Base-by-base conservation (phyloP, 2,113 vertebrate species). In the Agelaius tricolor region DNA sequence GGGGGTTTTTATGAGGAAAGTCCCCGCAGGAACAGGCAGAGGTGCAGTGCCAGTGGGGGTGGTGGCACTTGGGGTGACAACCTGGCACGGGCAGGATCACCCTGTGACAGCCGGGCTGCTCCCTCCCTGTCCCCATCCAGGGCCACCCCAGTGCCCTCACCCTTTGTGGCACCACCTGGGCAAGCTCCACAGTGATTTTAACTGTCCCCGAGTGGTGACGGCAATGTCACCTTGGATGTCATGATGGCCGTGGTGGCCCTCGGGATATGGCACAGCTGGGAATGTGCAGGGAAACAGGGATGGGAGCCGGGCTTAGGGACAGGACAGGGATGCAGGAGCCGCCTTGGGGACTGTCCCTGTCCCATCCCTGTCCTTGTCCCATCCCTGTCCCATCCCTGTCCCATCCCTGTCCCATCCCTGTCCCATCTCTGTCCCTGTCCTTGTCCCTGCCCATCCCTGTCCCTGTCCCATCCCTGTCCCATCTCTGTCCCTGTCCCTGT, bases 21-120 rank as follows among this genome's bases (percentile, higher is more conserved):
- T 6, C n/a, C 41, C 4, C 0, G 27, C 59, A 15, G 77, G 15
- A 0, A 0, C 4, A 10, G 71, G 27, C 0, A 1, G 15, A 24
- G 58, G 51, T 0, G 31, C n/a, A 4, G 43, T 0, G 81, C 19
- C 41, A 11, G 20, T 11, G 1, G 5, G 10, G 51, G 37, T 9
- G 74, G 57, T 18, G 69, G 44, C 85, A 47, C n/a, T 6, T 4
- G 0, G 9, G 52, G 74, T 58, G 79, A 22, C 55, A 35, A n/a
- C 31, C 5, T 0, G 0, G 63, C 77, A 59, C 28, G 1, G 6
- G 62, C 2, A 0, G 41, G 33, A 72, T 6, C 66, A 35, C 61
- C 2, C 5, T 14, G 43, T 5, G 72, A 1, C 2, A 3, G 14
- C 2, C 0, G n/a, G 6, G 41, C 46, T 18, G 71, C 16, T 67